Evolutionary conservation across 1,140 invertebrate genomes (phyloP), one percentile per base, ranked within the genome.

Genomic region (Nephotettix cincticeps): DNA sequence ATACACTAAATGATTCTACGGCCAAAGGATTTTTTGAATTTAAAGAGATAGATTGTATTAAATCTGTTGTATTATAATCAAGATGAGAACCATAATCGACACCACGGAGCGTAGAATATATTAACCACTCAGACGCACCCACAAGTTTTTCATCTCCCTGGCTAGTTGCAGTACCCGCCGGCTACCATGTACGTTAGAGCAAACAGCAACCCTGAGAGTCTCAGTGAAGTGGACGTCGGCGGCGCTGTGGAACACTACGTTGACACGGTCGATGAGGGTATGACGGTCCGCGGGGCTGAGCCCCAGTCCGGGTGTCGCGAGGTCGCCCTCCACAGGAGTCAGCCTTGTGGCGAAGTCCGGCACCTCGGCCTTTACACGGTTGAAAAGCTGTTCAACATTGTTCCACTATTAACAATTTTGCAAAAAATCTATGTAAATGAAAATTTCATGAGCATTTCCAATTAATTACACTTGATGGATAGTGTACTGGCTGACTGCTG

Each of bases 151-250:
- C 81, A 93, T 90, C 72, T 90, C 86, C 76, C 87, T 89, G 3
- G 88, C 92, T 47, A 94, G 76, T n/a, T 90, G 87, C 47, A 93
- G 75, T 80, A 92, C 87, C 51, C 86, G 83, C 76, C 89, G 90
- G 1, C 91, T 93, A 13, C 91, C 92, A 69, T 89, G 84, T 0
- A 91, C 89, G 76, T 93, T 94, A 73, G 93, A 80, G 0, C 90
- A 78, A 0, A 93, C 89, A 0, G 92, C 90, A 72, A 84, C 88
- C 69, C 90, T 91, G 1, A 94, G 77, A 3, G 87, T 81, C 74
- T 92, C 91, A 71, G 93, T 91, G 72, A 94, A 93, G 78, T 88
- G 78, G 69, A 93, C 92, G 47, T 96, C 97, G 0, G 97, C 97
- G 0, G 96, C 97, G 6, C 70, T 72, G 36, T 77, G 75, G 36